Evolutionary conservation across 37 sponge, comb jelly and placozoan genomes (phyloP), one percentile per base, ranked within the genome.

Genomic region (Chondrosia reniformis): DNA sequence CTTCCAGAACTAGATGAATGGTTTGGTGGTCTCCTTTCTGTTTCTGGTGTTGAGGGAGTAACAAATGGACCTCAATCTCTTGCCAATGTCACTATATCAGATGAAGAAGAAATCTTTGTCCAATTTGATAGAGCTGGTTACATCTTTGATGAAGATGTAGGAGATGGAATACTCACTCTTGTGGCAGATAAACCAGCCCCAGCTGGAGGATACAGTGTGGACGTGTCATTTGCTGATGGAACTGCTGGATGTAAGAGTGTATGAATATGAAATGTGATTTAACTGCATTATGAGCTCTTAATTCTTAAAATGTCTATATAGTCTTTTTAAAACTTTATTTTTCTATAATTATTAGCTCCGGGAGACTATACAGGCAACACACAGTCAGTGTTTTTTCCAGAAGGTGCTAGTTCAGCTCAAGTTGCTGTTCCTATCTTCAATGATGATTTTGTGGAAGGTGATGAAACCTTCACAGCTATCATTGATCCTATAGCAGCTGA

Each of bases 71-170:
- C 27, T 25, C 0, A 3, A 0, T 13, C 32, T 36, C n/a, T 69
- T 41, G 85, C 85, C 15, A 62, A 43, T 9, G 49, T 79, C 0
- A 46, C 28, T 15, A 79, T 85, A 3, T 19, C 1, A 1, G 72
- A 69, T 6, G 72, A 69, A 69, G 9, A 2, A 6, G 7, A 39
- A 40, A n/a, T n/a, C n/a, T n/a, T n/a, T n/a, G 72, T 69, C 42
- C 39, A 36, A 8, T 69, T 69, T 34, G 4, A 25, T 24, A 41
- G 32, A 40, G 57, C 72, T 34, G 34, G 12, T 40, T 56, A 72
- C 58, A 77, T 21, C 15, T 78, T 77, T 32, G 44, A 37, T 55
- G 72, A 77, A 71, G 38, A 22, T n/a, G 84, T 8, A 22, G 71
- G 66, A 7, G 22, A 3, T 22, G 71, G 39, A 4, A 55, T 34